A percentile compares a stretch with the other conserved stretches of the same genome.
Conservation (phyloP, 1,140 invertebrate species). For the Ceratina calcarata region DNA sequence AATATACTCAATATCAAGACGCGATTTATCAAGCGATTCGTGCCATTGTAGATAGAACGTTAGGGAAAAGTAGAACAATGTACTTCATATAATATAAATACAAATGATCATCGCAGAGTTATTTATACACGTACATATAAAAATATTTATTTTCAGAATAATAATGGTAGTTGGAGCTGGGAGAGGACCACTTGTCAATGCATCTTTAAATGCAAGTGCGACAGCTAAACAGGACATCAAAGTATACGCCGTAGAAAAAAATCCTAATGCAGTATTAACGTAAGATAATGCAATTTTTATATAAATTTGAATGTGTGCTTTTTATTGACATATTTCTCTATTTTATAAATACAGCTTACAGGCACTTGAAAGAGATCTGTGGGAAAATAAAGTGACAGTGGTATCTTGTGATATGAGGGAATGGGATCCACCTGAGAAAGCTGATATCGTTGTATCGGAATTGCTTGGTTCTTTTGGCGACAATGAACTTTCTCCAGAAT, state of each 20-base stretch:
- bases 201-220: slow-evolving; percentile 89
- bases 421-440: slow-evolving; percentile 89
- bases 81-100: slow-evolving; percentile 20
- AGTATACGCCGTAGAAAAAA: slow-evolving; percentile 99
- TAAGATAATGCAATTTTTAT: slow-evolving; percentile 70
- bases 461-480: slow-evolving; percentile 98
- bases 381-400: slow-evolving; percentile 88
- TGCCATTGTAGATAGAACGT: slow-evolving; percentile 68
- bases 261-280: slow-evolving; percentile 97
- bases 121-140: background rate
- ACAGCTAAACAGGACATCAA: slow-evolving; percentile 83
- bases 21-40: slow-evolving; percentile 89
- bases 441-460: slow-evolving; percentile 98
- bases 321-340: slow-evolving; percentile 15
- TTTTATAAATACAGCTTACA: slow-evolving; percentile 81
- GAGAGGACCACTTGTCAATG: slow-evolving; percentile 94
- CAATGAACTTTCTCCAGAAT: slow-evolving; percentile 99
- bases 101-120: no score
- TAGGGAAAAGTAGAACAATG: slow-evolving; percentile 33
- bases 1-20: slow-evolving; percentile 95
- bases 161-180: slow-evolving; percentile 98
- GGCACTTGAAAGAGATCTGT: slow-evolving; percentile 89
- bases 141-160: slow-evolving; percentile 77
- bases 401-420: slow-evolving; percentile 95
- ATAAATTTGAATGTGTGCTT: background rate